A percentile compares a stretch with the other conserved stretches of the same genome.
phyloP scores from a whole-genome alignment of 2,113 vertebrate species.

The Philantomba maxwellii region DNA sequence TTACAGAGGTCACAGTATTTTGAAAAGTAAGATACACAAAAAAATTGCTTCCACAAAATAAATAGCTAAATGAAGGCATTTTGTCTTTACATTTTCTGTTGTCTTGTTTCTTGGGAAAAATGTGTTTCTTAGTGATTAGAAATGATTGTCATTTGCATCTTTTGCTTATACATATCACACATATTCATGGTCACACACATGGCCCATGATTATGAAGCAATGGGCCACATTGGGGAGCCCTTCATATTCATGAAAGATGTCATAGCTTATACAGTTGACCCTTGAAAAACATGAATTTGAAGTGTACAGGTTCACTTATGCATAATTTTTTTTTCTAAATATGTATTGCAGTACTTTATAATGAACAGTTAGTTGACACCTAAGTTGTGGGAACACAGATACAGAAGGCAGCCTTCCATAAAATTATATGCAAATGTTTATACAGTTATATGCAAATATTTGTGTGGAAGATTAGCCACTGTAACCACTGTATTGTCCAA shows the following conservation, averaged over 20 bases:
- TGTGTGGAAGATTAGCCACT: background rate
- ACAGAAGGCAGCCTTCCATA: background rate
- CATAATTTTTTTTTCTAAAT: background rate
- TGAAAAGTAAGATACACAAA: background rate
- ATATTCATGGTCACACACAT: background rate
- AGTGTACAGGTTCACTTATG: background rate
- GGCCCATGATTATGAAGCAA: background rate
- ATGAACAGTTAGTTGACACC: background rate
- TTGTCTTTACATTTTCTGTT: background rate
- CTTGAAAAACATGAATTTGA: background rate
- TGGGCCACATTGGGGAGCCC: fast-evolving
- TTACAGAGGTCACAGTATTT: background rate
- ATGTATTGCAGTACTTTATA: background rate
- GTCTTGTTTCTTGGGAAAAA: background rate
- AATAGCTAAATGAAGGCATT: background rate
- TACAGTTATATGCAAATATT: background rate
- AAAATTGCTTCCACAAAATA: background rate
- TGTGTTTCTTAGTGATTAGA: background rate
- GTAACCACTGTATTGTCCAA: background rate
- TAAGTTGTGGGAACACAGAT: background rate
- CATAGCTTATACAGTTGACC: background rate
- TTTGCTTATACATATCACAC: background rate
- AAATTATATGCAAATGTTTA: background rate
- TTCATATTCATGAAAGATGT: background rate
- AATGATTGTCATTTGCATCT: background rate